Evolutionary conservation across 2,113 vertebrate species (phyloP), one percentile per base, ranked within the genome.

Genomic region (Triplophysa rosa): DNA sequence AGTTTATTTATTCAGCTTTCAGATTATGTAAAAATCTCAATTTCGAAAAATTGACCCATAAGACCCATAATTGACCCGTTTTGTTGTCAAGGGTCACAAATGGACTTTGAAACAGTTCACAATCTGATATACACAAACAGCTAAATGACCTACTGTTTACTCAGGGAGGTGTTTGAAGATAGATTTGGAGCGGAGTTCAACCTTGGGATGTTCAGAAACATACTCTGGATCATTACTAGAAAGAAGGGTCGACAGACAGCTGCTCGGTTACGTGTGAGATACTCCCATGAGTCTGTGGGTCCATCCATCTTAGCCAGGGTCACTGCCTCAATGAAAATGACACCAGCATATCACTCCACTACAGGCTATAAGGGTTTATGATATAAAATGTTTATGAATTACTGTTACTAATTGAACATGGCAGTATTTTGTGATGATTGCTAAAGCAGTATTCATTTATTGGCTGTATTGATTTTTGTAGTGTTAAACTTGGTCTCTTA

Each of bases 241-340:
- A 40, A 6, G 61, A 45, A 21, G 26, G 59, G 52, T 33, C 79
- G 71, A 84, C 56, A 40, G n/a, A 72, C 42, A 5, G 67, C 58
- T 65, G 10, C 19, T 72, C 70, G 45, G 24, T 12, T 13, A 0
- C 54, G 42, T 70, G 10, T 37, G 61, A 56, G 59, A 45, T 71
- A 72, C 9, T 65, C 73, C 71, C 29, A 76, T 33, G 70, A 67
- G 78, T 17, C 56, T 54, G 19, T 77, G 56, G 49, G 52, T 82
- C 76, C 67, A 67, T 83, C 77, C 21, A 52, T 69, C 42, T 56
- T 77, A 74, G 76, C 42, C 65, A 64, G 69, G 85, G 83, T 84
- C 83, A 58, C 1, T 59, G 79, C 40, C 29, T 56, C 52, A 47
- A 23, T 45, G 23, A 42, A 69, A 29, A 17, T 42, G 23, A 62